Evolutionary conservation across 2,888 invertebrate species (phyloP).

Genomic region (Actias luna): DNA sequence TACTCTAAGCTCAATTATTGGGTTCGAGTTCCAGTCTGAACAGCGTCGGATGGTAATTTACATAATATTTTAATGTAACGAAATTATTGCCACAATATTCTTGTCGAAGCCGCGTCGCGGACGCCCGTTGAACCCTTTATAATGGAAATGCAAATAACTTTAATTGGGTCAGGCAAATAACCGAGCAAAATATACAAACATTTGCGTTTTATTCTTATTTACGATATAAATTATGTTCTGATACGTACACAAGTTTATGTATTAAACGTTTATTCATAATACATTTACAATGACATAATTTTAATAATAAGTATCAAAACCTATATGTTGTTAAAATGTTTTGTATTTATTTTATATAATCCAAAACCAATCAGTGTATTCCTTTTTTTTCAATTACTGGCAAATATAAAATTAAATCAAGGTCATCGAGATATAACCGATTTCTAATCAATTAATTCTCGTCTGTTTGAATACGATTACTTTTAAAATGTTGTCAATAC

Average conservation of each 20-base stretch:
- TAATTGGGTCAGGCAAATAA: conserved; percentile 39
- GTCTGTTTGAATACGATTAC: too few relatives aligned
- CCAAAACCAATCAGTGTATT: too few relatives aligned
- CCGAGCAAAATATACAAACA: conserved; percentile 25
- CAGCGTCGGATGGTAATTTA: conserved; percentile 7
- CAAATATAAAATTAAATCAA: too few relatives aligned
- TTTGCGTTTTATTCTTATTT: conserved; percentile 7
- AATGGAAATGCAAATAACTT: conserved; percentile 42
- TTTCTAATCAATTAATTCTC: too few relatives aligned
- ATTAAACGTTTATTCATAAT: not conserved
- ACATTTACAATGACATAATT: not conserved
- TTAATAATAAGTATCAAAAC: too few relatives aligned
- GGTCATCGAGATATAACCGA: too few relatives aligned
- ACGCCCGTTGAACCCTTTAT: conserved; percentile 26
- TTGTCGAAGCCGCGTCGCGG: conserved; percentile 15
- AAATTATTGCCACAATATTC: conserved; percentile 22
- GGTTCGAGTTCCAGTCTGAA: conserved; percentile 1
- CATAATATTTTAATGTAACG: conserved; percentile 21
- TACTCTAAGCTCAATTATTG: not conserved
- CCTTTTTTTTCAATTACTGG: too few relatives aligned
- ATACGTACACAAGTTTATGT: not conserved
- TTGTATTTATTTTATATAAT: too few relatives aligned
- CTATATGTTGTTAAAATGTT: too few relatives aligned
- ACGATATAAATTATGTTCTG: not conserved
- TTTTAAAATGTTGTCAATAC: too few relatives aligned